Evolutionary conservation across 2,888 invertebrate genomes (phyloP).

Genomic region (Chaetogeoica ovagalla): DNA sequence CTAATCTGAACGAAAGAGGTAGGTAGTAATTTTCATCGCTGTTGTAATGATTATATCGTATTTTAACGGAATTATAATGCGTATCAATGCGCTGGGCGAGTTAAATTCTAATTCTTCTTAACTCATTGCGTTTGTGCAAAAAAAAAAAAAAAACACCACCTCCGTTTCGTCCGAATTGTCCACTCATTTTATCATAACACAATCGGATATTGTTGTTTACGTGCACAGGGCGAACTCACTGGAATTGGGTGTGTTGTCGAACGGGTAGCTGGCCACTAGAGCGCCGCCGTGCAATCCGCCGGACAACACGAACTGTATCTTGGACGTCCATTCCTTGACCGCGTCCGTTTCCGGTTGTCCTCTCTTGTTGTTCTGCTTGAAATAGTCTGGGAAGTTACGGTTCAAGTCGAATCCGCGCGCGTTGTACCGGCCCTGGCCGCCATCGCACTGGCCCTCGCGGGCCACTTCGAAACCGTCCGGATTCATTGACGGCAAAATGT

Average conservation of each 20-base stretch:
- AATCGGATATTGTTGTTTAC: no score
- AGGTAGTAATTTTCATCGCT: no score
- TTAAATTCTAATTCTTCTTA: no score
- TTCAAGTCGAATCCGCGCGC: slow-evolving; percentile 88
- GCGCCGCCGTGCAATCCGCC: slow-evolving; percentile 95
- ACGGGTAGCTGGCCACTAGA: slow-evolving; percentile 94
- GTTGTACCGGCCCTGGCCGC: slow-evolving; percentile 85
- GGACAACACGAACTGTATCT: slow-evolving; percentile 90
- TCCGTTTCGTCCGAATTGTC: no score
- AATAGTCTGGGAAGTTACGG: slow-evolving; percentile 94
- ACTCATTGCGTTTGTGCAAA: no score
- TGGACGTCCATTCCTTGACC: slow-evolving; percentile 90
- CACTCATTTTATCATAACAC: no score
- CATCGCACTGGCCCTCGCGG: slow-evolving; percentile 84
- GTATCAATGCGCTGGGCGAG: no score
- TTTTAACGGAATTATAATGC: no score
- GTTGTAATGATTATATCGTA: no score
- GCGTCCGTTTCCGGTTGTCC: slow-evolving; percentile 94
- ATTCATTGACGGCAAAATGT: slow-evolving; percentile 97
- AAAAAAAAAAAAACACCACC: no score
- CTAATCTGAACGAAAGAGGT: no score
- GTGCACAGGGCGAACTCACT: slow-evolving; percentile 67
- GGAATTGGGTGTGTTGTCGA: slow-evolving; percentile 91
- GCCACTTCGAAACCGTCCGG: slow-evolving; percentile 96
- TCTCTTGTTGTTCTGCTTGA: slow-evolving; percentile 83